These are phyloP conservation scores for Leptinotarsa haldemani DNA, from an alignment of 2,888 invertebrate species.

Conservation along the genomic window DNA sequence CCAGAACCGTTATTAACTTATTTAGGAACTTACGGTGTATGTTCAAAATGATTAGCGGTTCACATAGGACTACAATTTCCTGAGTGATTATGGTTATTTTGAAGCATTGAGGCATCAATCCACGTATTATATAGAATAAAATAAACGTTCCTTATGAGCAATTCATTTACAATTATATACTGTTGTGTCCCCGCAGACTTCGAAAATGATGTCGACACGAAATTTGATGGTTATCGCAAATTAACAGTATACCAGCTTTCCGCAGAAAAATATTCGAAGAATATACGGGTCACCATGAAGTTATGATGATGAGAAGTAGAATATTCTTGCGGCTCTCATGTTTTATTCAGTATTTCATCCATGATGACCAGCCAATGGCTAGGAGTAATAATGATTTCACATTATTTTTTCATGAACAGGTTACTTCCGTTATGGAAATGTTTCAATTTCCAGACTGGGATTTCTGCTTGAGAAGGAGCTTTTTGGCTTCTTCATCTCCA, in stretches of 20 bases:
- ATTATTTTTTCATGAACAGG: too few species aligned
- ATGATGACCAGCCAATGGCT: too few species aligned
- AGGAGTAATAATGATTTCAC: too few species aligned
- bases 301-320: background rate
- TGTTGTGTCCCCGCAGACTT: constrained; percentile 12
- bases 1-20: constrained; percentile 6
- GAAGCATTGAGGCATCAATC: background rate
- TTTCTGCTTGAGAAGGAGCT: too few species aligned
- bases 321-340: background rate
- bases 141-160: constrained; percentile 4
- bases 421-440: too few species aligned
- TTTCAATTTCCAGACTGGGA: too few species aligned
- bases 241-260: background rate
- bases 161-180: constrained; percentile 3
- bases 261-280: background rate
- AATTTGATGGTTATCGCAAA: constrained; percentile 9
- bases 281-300: background rate
- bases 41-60: background rate
- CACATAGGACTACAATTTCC: background rate
- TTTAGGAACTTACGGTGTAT: constrained; percentile 2
- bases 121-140: constrained; percentile 11
- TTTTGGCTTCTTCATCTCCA: too few species aligned
- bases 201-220: constrained; percentile 11
- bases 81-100: constrained; percentile 6
- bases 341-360: background rate